Conservation (phyloP, 1,140 invertebrate species). For the Lycorma delicatula region DNA sequence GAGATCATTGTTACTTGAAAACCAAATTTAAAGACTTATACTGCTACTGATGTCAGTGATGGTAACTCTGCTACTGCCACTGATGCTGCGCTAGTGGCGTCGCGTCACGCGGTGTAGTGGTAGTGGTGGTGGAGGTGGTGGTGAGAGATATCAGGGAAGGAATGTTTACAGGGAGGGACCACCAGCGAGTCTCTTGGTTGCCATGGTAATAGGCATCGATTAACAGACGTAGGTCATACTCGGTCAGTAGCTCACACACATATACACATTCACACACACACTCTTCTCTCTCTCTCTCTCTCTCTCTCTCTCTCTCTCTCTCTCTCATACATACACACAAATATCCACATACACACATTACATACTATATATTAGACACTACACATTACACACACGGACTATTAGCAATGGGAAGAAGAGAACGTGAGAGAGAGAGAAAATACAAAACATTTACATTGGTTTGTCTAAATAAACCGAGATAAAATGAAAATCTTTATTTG, state of each 20-base stretch:
- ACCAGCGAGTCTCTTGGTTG: not conserved
- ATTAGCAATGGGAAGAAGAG: too few relatives aligned
- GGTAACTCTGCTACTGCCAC: not conserved
- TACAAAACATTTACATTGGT: too few relatives aligned
- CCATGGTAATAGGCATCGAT: not conserved
- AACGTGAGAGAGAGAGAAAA: too few relatives aligned
- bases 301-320: not conserved
- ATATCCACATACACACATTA: not conserved
- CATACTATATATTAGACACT: not conserved
- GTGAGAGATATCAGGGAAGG: too few relatives aligned
- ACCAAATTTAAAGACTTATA: too few relatives aligned
- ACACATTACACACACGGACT: too few relatives aligned
- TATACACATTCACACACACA: not conserved
- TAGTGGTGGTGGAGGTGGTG: not conserved
- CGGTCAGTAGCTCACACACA: conserved; percentile 2
- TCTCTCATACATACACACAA: not conserved
- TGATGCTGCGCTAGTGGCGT: not conserved
- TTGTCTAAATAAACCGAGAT: too few relatives aligned
- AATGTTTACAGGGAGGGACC: too few relatives aligned
- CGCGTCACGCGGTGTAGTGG: not conserved
- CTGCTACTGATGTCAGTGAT: too few relatives aligned
- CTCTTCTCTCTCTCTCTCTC: conserved; percentile 1
- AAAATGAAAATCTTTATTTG: too few relatives aligned
- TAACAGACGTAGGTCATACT: conserved; percentile 3
- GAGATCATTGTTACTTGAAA: too few relatives aligned